phyloP scores from a whole-genome alignment of 2,113 vertebrate genomes.

The Cairina moschata region DNA sequence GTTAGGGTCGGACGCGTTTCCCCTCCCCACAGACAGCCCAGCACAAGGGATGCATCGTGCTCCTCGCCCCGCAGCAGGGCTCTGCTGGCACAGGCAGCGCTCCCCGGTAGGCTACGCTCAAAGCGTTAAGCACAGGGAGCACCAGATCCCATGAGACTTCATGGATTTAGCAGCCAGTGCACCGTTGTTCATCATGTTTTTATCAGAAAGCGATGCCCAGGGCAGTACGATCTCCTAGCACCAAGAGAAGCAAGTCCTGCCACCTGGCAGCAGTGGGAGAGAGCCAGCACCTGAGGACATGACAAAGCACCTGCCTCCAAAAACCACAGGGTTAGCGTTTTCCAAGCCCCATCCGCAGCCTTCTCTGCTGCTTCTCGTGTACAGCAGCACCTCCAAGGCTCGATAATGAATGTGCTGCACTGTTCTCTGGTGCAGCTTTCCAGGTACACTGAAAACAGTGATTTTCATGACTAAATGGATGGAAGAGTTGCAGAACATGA shows the following conservation, averaged over 20 bases:
- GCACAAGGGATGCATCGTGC: rapidly evolving
- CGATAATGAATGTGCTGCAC: not conserved
- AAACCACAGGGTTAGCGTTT: not conserved
- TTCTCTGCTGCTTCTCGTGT: not conserved
- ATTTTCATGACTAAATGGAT: conserved; percentile 9
- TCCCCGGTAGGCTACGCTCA: rapidly evolving
- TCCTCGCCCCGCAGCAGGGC: not conserved
- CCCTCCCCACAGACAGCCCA: not conserved
- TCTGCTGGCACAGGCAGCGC: not conserved
- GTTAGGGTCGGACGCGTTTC: not conserved
- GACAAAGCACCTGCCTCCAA: rapidly evolving
- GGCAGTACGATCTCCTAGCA: not conserved
- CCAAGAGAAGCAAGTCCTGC: not conserved
- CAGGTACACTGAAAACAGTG: not conserved
- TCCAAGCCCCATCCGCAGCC: not conserved
- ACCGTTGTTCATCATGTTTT: not conserved
- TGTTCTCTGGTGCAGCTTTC: not conserved
- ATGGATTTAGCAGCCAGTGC: rapidly evolving
- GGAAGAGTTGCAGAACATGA: conserved; percentile 32
- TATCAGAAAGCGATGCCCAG: not conserved
- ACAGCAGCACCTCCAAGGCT: not conserved
- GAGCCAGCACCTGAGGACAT: not conserved
- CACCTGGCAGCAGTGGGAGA: not conserved
- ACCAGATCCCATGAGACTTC: rapidly evolving
- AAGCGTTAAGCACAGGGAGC: rapidly evolving